These are phyloP conservation scores for Geotrypetes seraphini DNA, from an alignment of 2,797 vertebrate genomes.

Conservation along the genomic window DNA sequence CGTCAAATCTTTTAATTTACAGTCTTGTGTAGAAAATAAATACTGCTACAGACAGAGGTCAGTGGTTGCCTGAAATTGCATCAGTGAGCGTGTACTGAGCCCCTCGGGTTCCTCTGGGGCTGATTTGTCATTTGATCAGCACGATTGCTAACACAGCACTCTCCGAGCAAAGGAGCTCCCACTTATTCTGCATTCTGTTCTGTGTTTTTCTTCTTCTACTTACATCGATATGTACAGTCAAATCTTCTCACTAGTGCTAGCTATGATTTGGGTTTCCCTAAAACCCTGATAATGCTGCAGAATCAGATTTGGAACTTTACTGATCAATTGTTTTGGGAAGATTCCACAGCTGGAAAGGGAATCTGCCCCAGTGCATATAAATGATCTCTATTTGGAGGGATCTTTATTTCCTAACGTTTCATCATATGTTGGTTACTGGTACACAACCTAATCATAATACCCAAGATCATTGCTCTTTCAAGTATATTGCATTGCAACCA, in stretches of 20 bases:
- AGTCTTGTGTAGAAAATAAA: conserved; percentile 53
- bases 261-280: too few species aligned
- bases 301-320: too few species aligned
- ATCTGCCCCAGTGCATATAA: conserved; percentile 31
- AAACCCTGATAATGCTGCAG: too few species aligned
- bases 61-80: conserved; percentile 64
- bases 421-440: conserved; percentile 26
- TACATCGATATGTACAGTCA: too few species aligned
- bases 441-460: conserved; percentile 23
- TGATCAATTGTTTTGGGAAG: too few species aligned
- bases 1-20: conserved; percentile 29
- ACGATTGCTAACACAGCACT: conserved; percentile 36
- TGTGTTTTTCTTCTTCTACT: conserved; percentile 9
- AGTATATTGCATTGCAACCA: conserved; percentile 28
- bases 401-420: conserved; percentile 40
- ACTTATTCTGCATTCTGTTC: too few species aligned
- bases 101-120: conserved; percentile 36
- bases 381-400: conserved; percentile 38
- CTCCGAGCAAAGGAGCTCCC: conserved; percentile 15
- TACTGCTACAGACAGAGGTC: conserved; percentile 61
- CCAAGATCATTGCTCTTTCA: conserved; percentile 31
- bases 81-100: conserved; percentile 43
- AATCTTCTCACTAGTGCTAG: too few species aligned
- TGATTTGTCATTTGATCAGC: conserved; percentile 53
- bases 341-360: too few species aligned